Evolutionary conservation across 2,888 invertebrate genomes (phyloP).

Genomic region (Euphydryas editha): DNA sequence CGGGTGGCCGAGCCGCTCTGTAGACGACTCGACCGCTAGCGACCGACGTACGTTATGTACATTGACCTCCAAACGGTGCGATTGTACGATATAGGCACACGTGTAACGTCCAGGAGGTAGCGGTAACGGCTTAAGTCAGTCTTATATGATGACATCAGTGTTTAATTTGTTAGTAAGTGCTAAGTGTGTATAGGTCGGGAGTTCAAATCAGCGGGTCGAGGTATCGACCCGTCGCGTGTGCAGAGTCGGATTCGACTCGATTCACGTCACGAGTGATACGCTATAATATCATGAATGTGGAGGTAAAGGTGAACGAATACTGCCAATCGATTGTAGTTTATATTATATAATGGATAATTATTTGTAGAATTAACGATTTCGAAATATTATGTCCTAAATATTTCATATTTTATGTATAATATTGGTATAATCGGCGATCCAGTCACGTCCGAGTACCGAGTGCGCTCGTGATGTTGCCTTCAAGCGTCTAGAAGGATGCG

Average conservation of each 20-base stretch:
- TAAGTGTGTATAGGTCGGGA: conserved; percentile 42
- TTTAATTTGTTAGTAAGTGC: conserved; percentile 40
- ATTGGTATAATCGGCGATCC: conserved; percentile 60
- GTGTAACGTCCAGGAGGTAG: conserved; percentile 42
- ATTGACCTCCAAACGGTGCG: conserved; percentile 29
- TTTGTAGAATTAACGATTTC: conserved; percentile 77
- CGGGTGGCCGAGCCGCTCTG: too few relatives aligned
- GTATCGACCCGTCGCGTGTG: conserved; percentile 9
- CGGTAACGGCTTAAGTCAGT: conserved; percentile 39
- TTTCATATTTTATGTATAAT: conserved; percentile 76
- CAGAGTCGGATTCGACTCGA: conserved; percentile 32
- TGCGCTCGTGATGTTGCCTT: conserved; percentile 26
- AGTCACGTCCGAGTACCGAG: conserved; percentile 50
- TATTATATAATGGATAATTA: conserved; percentile 73
- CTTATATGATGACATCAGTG: conserved; percentile 39
- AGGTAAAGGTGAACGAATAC: conserved; percentile 71
- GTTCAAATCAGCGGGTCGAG: neutral
- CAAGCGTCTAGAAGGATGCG: conserved; percentile 22
- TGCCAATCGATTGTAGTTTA: conserved; percentile 82
- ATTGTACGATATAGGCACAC: conserved; percentile 24
- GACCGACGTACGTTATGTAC: neutral
- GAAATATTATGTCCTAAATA: conserved; percentile 78
- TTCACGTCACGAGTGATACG: conserved; percentile 56
- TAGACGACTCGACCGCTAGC: too few relatives aligned
- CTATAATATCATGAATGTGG: conserved; percentile 67